These are phyloP conservation scores for Oligia fasciuncula DNA, from an alignment of 2,888 invertebrate genomes.

Conservation along the genomic window DNA sequence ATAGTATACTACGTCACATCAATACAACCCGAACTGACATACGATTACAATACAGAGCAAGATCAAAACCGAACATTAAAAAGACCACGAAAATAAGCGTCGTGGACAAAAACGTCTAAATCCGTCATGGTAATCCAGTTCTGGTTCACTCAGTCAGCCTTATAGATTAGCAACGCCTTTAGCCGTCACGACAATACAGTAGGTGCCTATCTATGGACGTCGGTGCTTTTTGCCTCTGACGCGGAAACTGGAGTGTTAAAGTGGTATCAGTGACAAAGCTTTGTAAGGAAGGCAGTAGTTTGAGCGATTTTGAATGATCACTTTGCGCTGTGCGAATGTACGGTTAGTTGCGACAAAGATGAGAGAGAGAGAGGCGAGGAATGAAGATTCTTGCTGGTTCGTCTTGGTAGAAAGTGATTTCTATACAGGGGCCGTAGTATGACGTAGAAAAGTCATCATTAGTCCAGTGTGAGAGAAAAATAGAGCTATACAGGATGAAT, in stretches of 20 bases:
- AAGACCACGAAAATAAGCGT: conserved; percentile 13
- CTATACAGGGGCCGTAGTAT: neutral
- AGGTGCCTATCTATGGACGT: conserved; percentile 8
- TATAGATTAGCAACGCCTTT: conserved; percentile 59
- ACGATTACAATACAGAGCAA: conserved; percentile 15
- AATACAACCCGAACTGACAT: neutral
- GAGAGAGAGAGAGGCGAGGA: neutral
- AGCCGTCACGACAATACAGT: conserved; percentile 24
- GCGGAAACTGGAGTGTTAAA: conserved; percentile 43
- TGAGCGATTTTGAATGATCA: conserved; percentile 23
- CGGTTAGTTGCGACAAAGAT: neutral
- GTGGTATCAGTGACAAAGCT: conserved; percentile 62
- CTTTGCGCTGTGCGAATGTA: conserved; percentile 2
- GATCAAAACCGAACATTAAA: conserved; percentile 30
- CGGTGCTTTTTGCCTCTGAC: conserved; percentile 37
- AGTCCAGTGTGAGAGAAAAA: neutral
- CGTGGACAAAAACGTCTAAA: conserved; percentile 38
- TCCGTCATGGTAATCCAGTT: conserved; percentile 51
- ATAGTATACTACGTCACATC: neutral
- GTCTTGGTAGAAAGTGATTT: neutral
- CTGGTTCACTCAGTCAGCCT: conserved; percentile 41
- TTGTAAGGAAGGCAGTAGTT: conserved; percentile 35
- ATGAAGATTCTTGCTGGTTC: neutral
- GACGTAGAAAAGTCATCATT: neutral
- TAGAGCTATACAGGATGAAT: neutral